phyloP scores from a whole-genome alignment of 2,797 vertebrate species.

The Bradypodion pumilum region DNA sequence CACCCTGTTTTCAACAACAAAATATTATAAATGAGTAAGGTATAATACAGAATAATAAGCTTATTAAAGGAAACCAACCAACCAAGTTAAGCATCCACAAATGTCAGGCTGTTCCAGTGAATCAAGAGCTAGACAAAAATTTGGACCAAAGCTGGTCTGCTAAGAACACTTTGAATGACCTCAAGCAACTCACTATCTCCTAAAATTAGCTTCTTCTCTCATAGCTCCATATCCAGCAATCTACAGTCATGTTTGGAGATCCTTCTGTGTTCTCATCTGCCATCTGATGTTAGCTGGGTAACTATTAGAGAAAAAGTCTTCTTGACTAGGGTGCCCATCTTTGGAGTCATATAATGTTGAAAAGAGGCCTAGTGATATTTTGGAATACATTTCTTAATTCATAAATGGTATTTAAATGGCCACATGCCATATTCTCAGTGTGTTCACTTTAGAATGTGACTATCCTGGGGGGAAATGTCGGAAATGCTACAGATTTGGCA shows the following conservation, averaged over 20 bases:
- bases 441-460: background rate
- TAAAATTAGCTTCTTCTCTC: background rate
- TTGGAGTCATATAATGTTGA: background rate
- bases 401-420: background rate
- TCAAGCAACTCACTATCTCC: background rate
- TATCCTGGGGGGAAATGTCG: background rate
- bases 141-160: background rate
- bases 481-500: too few species aligned
- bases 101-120: background rate
- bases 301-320: background rate
- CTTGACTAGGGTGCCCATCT: background rate
- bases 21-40: background rate
- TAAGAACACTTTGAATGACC: background rate
- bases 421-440: background rate
- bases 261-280: background rate
- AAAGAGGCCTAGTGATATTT: background rate
- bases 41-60: background rate
- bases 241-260: too few species aligned
- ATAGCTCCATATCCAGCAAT: background rate
- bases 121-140: background rate
- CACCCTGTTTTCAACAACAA: constrained; percentile 82
- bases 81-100: background rate
- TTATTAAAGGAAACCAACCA: background rate
- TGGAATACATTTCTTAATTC: background rate
- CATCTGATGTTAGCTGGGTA: background rate